phyloP scores from a whole-genome alignment of 2,113 vertebrate genomes.

The Seriola dumerili region DNA sequence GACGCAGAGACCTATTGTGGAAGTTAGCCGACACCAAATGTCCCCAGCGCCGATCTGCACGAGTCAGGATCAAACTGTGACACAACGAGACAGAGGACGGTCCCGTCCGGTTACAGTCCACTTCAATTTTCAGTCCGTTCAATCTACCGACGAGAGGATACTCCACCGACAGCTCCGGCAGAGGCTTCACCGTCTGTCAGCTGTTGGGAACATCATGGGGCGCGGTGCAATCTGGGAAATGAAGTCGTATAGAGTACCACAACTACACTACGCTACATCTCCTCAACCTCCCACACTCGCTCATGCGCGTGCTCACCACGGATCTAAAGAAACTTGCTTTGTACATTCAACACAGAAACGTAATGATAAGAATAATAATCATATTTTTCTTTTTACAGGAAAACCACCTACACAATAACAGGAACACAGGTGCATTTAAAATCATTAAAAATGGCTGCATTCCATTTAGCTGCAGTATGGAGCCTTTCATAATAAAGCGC shows the following conservation, averaged over 20 bases:
- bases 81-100: constrained; percentile 2
- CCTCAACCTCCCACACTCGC: background rate
- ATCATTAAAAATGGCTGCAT: background rate
- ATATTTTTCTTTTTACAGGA: background rate
- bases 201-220: constrained; percentile 83
- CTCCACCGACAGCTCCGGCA: constrained; percentile 74
- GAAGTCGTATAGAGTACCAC: constrained; percentile 62
- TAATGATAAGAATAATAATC: background rate
- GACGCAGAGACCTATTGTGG: constrained; percentile 74
- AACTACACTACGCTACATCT: constrained; percentile 8
- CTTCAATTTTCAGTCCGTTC: constrained; percentile 57
- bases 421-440: background rate
- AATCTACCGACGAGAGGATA: constrained; percentile 59
- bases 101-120: constrained; percentile 48
- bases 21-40: constrained; percentile 77
- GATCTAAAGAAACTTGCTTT: background rate
- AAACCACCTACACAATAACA: background rate
- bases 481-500: background rate
- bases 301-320: background rate
- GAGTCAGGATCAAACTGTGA: constrained; percentile 1
- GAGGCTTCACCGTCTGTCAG: constrained; percentile 85
- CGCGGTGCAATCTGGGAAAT: constrained; percentile 83
- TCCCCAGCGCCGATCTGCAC: constrained; percentile 41
- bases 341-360: background rate
- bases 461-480: background rate